phyloP scores from a whole-genome alignment of 2,113 vertebrate species.

The Anarhynchus alexandrinus region DNA sequence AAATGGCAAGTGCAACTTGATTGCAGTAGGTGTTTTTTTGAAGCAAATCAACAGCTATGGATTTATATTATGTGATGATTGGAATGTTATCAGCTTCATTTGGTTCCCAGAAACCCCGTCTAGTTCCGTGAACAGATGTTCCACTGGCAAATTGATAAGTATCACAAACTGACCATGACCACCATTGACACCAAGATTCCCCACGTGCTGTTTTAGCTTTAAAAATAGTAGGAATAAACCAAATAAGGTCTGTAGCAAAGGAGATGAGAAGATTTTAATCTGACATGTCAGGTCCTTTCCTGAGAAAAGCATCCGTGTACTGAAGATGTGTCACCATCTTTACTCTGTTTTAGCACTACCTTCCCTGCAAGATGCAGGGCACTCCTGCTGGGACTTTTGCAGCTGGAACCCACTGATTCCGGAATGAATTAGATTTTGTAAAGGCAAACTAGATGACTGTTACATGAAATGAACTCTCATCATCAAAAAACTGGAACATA shows the following conservation, averaged over 20 bases:
- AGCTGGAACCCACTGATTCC: background rate
- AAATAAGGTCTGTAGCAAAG: background rate
- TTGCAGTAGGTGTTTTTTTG: background rate
- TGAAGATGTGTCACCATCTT: background rate
- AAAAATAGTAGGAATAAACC: background rate
- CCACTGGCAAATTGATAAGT: background rate
- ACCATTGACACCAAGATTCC: background rate
- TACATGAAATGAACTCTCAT: background rate
- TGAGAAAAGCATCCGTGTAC: background rate
- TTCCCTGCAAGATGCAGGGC: background rate
- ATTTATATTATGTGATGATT: background rate
- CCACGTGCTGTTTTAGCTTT: background rate
- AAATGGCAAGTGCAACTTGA: background rate
- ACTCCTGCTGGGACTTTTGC: background rate
- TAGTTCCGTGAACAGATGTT: background rate
- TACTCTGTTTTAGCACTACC: background rate
- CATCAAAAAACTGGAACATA: background rate
- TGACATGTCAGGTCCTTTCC: background rate
- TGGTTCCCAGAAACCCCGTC: background rate
- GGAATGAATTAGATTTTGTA: background rate
- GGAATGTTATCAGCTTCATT: background rate
- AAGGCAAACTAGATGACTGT: background rate
- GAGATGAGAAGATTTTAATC: background rate
- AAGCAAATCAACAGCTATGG: background rate
- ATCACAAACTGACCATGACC: background rate